A percentile compares a stretch with the other conserved stretches of the same genome.
Conservation (phyloP, 2,888 invertebrate genomes). For the Lordiphosa andalusiaca region DNA sequence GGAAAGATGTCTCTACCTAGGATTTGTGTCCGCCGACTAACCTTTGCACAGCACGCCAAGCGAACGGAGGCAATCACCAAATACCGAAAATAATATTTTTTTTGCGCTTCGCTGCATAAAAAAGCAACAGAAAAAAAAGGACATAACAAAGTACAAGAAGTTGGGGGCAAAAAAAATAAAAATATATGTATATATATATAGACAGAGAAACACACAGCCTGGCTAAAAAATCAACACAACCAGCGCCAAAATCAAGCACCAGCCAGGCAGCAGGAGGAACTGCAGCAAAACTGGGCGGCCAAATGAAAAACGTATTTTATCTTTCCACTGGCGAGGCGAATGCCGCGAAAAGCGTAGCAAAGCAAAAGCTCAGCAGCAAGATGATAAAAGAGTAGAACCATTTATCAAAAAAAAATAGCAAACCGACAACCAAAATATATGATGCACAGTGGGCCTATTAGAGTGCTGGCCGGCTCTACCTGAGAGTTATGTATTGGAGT, state of each 20-base stretch:
- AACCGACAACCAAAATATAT: constrained; percentile 54
- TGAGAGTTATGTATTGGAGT: constrained; percentile 11
- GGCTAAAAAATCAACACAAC: constrained; percentile 19
- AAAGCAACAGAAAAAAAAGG: constrained; percentile 52
- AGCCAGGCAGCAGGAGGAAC: constrained; percentile 32
- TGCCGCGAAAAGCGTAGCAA: constrained; percentile 47
- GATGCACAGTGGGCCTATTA: constrained; percentile 48
- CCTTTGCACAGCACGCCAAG: constrained; percentile 31
- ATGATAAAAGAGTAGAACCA: constrained; percentile 72
- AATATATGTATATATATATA: neutral
- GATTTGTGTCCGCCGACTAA: constrained; percentile 49
- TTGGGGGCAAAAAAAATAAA: constrained; percentile 11
- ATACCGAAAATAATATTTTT: constrained; percentile 68
- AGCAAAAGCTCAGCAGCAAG: constrained; percentile 68
- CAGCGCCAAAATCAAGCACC: constrained; percentile 34
- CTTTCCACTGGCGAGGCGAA: constrained; percentile 59
- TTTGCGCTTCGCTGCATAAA: constrained; percentile 65
- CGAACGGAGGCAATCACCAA: constrained; percentile 67
- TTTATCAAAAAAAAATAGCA: constrained; percentile 71
- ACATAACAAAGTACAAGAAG: constrained; percentile 50
- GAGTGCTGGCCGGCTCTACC: constrained; percentile 37
- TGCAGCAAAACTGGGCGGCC: constrained; percentile 51
- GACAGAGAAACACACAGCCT: constrained; percentile 11
- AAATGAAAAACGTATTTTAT: constrained; percentile 75
- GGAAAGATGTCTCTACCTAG: constrained; percentile 44